These are phyloP conservation scores for Euschistus heros DNA, from an alignment of 1,140 invertebrate genomes.

Conservation along the genomic window DNA sequence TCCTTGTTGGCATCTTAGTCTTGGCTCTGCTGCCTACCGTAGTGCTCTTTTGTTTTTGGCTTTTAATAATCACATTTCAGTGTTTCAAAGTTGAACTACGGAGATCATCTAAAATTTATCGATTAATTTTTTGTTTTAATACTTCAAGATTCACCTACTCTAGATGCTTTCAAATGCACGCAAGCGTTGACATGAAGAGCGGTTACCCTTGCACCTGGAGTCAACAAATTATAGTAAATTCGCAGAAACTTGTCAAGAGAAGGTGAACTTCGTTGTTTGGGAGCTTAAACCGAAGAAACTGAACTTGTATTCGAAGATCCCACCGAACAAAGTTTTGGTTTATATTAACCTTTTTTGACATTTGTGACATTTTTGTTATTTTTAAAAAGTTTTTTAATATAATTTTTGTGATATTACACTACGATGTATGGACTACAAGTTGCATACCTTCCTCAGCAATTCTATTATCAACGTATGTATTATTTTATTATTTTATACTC, in stretches of 20 bases:
- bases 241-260: constrained; percentile 80
- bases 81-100: background rate
- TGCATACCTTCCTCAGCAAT: background rate
- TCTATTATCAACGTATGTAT: constrained; percentile 1
- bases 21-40: background rate
- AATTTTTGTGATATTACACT: background rate
- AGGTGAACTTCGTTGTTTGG: constrained; percentile 40
- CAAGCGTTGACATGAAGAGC: constrained; percentile 45
- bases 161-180: constrained; percentile 30
- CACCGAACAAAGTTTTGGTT: background rate
- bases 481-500: background rate
- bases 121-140: background rate
- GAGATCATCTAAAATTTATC: background rate
- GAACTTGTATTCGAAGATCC: background rate
- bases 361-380: too few species aligned
- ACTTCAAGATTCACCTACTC: background rate
- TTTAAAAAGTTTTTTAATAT: too few species aligned
- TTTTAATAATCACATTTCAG: background rate
- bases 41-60: too few species aligned
- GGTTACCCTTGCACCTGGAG: constrained; percentile 79
- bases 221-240: constrained; percentile 78
- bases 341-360: too few species aligned
- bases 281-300: background rate
- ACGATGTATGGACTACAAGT: constrained; percentile 1
- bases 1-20: background rate